Conservation (phyloP, 2,888 invertebrate species). For the Quadroppia sp. region DNA sequence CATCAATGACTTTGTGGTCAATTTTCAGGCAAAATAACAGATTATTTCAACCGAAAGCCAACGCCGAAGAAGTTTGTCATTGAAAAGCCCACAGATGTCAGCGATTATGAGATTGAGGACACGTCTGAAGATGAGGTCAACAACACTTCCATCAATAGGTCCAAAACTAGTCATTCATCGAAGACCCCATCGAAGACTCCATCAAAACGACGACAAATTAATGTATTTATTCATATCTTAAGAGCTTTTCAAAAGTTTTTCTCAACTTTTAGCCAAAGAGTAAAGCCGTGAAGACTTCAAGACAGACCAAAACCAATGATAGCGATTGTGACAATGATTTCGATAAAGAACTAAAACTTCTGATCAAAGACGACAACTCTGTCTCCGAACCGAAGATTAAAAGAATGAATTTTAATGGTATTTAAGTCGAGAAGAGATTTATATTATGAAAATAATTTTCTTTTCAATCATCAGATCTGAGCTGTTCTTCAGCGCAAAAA, state of each 20-base stretch:
- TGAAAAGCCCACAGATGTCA: background rate
- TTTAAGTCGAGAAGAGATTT: conserved; percentile 36
- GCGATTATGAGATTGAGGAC: conserved; percentile 14
- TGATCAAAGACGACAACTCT: background rate
- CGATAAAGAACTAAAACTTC: background rate
- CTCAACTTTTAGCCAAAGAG: background rate
- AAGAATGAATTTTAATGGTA: conserved; percentile 28
- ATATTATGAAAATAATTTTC: conserved; percentile 11
- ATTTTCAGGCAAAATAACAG: conserved; percentile 30
- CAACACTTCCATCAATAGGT: background rate
- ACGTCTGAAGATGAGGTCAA: background rate
- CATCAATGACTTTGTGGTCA: background rate
- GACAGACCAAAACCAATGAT: background rate
- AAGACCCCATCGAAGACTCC: too few relatives aligned
- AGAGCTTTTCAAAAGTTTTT: background rate
- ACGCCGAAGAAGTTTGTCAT: too few relatives aligned
- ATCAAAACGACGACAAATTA: background rate
- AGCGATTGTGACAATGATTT: conserved; percentile 4
- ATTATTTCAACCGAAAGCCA: conserved; percentile 22
- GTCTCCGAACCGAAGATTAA: background rate
- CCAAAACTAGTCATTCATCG: background rate
- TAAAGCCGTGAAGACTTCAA: background rate
- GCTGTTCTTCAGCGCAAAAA: background rate
- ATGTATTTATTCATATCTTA: background rate
- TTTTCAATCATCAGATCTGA: conserved; percentile 44